A percentile compares a stretch with the other conserved stretches of the same genome.
phyloP scores from a whole-genome alignment of 2,797 vertebrate species.

The Setipinna tenuifilis region DNA sequence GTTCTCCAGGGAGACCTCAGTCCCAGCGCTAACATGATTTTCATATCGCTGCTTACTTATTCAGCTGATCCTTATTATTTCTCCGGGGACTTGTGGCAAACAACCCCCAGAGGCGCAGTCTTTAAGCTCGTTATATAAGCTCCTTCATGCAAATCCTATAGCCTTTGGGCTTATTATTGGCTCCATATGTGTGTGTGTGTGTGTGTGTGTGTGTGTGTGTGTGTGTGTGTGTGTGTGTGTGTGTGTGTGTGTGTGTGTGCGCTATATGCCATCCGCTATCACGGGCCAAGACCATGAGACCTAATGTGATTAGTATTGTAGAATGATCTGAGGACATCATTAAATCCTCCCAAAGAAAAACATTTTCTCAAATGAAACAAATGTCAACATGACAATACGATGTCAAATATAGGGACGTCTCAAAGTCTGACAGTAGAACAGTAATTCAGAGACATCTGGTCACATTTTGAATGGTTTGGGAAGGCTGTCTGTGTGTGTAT shows the following conservation, averaged over 20 bases:
- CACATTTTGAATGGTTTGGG: background rate
- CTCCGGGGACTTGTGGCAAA: background rate
- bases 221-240: background rate
- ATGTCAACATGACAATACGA: too few relatives aligned
- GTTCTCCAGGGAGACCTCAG: background rate
- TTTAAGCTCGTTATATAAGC: background rate
- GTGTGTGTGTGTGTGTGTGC: background rate
- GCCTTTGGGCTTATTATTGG: background rate
- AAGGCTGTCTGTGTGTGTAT: background rate
- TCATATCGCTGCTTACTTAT: background rate
- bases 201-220: background rate
- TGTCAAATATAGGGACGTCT: too few relatives aligned
- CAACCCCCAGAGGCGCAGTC: background rate
- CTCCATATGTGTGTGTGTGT: background rate
- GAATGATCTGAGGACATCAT: background rate
- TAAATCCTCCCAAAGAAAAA: too few relatives aligned
- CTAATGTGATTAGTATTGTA: background rate
- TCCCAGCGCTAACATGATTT: background rate
- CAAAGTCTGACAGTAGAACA: background rate
- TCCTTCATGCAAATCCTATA: background rate
- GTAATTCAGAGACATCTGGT: background rate
- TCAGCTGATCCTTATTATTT: background rate
- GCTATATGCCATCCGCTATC: background rate
- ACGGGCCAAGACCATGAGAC: too few relatives aligned
- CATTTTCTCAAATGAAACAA: too few relatives aligned